Evolutionary conservation across 2,797 vertebrate species (phyloP).

Genomic region (Luscinia megarhynchos): DNA sequence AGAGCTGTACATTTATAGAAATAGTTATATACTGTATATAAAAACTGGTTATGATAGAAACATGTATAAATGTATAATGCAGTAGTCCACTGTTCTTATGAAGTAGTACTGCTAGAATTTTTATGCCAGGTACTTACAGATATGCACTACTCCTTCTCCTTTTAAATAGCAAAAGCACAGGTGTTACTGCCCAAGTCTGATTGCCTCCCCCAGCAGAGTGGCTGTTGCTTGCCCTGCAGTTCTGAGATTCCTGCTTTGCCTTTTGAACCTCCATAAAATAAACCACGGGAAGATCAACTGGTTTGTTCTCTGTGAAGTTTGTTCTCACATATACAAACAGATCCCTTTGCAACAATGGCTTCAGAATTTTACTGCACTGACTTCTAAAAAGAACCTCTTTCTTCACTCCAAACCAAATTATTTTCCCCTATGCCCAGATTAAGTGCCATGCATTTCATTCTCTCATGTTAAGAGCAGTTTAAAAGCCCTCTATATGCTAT

Average conservation of each 20-base stretch:
- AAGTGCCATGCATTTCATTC: neutral
- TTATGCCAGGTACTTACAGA: conserved; percentile 76
- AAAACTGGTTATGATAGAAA: conserved; percentile 57
- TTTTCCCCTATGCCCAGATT: neutral
- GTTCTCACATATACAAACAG: neutral
- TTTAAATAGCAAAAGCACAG: neutral
- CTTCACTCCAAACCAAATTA: neutral
- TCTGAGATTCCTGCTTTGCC: conserved; percentile 41
- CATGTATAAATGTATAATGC: conserved; percentile 75
- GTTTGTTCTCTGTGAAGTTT: conserved; percentile 10
- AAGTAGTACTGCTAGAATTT: conserved; percentile 62
- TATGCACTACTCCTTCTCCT: conserved; percentile 58
- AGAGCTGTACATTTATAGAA: conserved; percentile 79
- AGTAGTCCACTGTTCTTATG: conserved; percentile 69
- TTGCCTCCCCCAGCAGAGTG: neutral
- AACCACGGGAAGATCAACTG: conserved; percentile 45
- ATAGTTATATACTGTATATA: conserved; percentile 78
- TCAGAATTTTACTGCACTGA: neutral
- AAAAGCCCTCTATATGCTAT: neutral
- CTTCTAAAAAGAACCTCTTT: neutral
- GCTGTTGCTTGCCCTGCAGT: conserved; percentile 41
- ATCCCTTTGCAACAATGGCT: neutral
- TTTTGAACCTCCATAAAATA: conserved; percentile 61
- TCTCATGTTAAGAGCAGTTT: neutral
- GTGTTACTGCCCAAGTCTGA: conserved; percentile 48